phyloP scores from a whole-genome alignment of 1,140 invertebrate genomes.

The Drosophila trapezifrons region DNA sequence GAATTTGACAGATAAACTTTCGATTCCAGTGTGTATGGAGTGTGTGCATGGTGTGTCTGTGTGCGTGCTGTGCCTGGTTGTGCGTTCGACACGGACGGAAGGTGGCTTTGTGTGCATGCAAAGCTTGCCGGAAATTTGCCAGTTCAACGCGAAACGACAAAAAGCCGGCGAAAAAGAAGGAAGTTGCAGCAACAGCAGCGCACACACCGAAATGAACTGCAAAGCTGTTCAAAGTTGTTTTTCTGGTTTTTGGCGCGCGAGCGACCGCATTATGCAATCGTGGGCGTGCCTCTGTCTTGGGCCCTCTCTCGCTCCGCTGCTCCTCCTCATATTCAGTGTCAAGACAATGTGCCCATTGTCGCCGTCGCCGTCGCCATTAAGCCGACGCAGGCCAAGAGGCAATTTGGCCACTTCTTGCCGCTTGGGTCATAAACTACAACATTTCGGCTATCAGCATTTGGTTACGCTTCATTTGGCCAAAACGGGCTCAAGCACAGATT shows the following conservation, averaged over 20 bases:
- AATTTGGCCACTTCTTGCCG: slow-evolving; percentile 62
- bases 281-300: background rate
- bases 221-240: slow-evolving; percentile 65
- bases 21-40: slow-evolving; percentile 27
- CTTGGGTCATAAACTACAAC: slow-evolving; percentile 69
- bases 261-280: slow-evolving; percentile 70
- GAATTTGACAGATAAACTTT: slow-evolving; percentile 76
- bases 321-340: slow-evolving; percentile 20
- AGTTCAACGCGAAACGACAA: slow-evolving; percentile 62
- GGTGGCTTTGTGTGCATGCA: slow-evolving; percentile 55
- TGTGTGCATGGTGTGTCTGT: background rate
- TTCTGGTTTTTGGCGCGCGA: slow-evolving; percentile 36
- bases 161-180: slow-evolving; percentile 40
- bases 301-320: background rate
- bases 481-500: slow-evolving; percentile 56
- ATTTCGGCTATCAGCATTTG: slow-evolving; percentile 78
- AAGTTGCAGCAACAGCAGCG: slow-evolving; percentile 42
- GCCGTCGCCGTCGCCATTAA: slow-evolving; percentile 29
- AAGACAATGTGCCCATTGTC: slow-evolving; percentile 65
- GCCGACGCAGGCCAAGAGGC: slow-evolving; percentile 56
- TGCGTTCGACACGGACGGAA: slow-evolving; percentile 21
- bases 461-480: slow-evolving; percentile 77
- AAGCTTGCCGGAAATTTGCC: slow-evolving; percentile 64
- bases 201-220: slow-evolving; percentile 64
- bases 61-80: slow-evolving; percentile 1